Evolutionary conservation across 1,140 invertebrate species (phyloP), one percentile per base, ranked within the genome.

Genomic region (Papilio aristodemus): DNA sequence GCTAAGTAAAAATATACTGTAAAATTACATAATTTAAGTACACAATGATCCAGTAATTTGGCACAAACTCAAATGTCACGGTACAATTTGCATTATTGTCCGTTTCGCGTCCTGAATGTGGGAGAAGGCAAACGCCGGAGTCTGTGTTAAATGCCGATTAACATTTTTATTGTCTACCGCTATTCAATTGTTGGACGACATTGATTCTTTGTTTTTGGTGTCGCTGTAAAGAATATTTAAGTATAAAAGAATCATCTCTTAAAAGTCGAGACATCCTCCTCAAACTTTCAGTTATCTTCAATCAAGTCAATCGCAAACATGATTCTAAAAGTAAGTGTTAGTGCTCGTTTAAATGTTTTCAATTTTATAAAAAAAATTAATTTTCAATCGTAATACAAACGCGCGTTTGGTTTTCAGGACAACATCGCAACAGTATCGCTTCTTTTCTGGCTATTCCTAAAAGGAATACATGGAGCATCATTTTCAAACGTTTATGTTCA

Each of bases 191-290:
- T 78, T 85, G 75, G 80, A 79, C 84, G 89, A 89, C 89, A 91
- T 90, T 91, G 89, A 83, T 86, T 77, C 78, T 91, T 90, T 87
- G 87, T 90, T 87, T 54, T 89, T 85, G 86, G 86, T 90, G 81
- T 88, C 88, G 84, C 85, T 76, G 83, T 86, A 86, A 82, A 75
- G 80, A 80, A 90, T 89, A 89, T 87, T 86, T 91, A 83, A 79
- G 59, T 62, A 78, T 76, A 80, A 86, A 85, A 80, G 86, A 87
- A 84, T 77, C 68, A 72, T 67, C 76, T 81, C 79, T 87, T 91
- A 91, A 83, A 91, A 91, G 81, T 77, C 63, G 80, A 75, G 69
- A 25, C 67, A 74, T 77, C 79, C 76, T 73, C 71, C 71, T 78
- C 81, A 85, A 85, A 85, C 80, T 82, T 81, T 82, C 86, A 90